Evolutionary conservation across 1,140 invertebrate species (phyloP), one percentile per base, ranked within the genome.

Genomic region (Heliconius eleuchia): DNA sequence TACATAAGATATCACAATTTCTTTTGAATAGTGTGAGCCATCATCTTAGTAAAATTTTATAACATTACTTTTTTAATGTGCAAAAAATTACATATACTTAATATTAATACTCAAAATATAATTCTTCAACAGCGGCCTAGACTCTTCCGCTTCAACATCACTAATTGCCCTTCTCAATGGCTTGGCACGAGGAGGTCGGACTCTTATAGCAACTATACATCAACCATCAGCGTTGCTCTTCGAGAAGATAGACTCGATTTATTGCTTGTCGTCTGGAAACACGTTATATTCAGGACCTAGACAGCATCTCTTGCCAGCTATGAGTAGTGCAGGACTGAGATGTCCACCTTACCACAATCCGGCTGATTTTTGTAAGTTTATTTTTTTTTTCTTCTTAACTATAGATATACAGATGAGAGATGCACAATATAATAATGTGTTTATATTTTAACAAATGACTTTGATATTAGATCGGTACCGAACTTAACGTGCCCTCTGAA

Each of bases 311-410:
- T 95, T 99, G 11, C 97, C 98, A n/a, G 98, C 98, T 88, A 95
- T 99, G 42, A 95, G 95, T 6, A 96, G 96, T 1, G 96, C 98
- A 42, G 97, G 97, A 16, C 94, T 99, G 3, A 94, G 96, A 13
- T 99, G 99, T 92, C 99, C 99, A 1, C 95, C 97, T 30, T 99
- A 99, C 88, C 98, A 99, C 92, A 99, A 99, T 93, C 98, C 98
- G 6, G 98, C 98, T 30, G 98, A 99, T 95, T 99, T 98, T 94
- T 95, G 98, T 98, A 95, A 96, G 96, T 95, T 95, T 66, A 16
- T 3, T 1, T 7, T n/a, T 27, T 9, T 23, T 66, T 66, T 30
- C 8, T 66, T 23, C 3, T 23, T 57, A 23, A 9, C n/a, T 57
- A 23, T 0, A n/a, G 18, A n/a, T 23, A 57, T n/a, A 2, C n/a